Conservation (phyloP, 2,888 invertebrate genomes). For the Clunio marinus region DNA sequence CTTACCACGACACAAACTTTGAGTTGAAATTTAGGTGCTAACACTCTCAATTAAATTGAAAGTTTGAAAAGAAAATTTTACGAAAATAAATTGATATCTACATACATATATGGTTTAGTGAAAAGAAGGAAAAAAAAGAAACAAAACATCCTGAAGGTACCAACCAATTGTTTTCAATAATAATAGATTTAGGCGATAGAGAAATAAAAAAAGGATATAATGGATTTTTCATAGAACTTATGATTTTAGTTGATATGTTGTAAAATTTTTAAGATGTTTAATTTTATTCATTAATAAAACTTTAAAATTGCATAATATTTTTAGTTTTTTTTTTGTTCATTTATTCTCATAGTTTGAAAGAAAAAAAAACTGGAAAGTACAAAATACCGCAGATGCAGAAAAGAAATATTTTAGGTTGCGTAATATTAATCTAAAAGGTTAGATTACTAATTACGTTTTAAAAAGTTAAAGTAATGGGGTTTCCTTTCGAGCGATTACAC, state of each 20-base stretch:
- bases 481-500: too few species aligned
- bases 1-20: conserved; percentile 5
- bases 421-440: too few species aligned
- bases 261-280: conserved; percentile 40
- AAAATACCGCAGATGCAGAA: too few species aligned
- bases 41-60: conserved; percentile 24
- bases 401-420: too few species aligned
- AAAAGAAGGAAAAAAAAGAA: not conserved
- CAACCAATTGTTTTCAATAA: conserved; percentile 16
- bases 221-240: conserved; percentile 5
- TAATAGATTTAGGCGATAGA: not conserved
- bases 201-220: not conserved
- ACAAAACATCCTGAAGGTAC: conserved; percentile 14
- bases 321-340: not conserved
- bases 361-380: too few species aligned
- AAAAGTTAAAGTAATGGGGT: too few species aligned
- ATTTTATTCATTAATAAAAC: conserved; percentile 46
- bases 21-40: conserved; percentile 37
- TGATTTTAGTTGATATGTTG: not conserved
- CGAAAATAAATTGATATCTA: not conserved
- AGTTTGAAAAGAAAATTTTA: not conserved
- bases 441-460: too few species aligned
- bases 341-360: not conserved
- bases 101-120: not conserved
- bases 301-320: conserved; percentile 40